Percentiles rank a stretch among this genome's conserved stretches.
phyloP scores from a whole-genome alignment of 2,888 invertebrate genomes.

The Emmelina monodactyla region DNA sequence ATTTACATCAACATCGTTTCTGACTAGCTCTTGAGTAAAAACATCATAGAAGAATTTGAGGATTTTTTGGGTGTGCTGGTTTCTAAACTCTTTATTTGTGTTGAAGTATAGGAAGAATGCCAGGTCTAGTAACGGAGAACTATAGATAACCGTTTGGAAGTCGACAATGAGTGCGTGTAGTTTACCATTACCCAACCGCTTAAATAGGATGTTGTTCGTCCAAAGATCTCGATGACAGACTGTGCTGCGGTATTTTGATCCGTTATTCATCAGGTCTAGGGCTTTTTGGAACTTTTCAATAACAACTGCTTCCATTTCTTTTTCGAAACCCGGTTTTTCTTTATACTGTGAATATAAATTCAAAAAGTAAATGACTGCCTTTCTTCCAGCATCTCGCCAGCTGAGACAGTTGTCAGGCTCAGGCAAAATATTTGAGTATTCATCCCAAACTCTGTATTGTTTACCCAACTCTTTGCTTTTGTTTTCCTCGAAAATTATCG shows the following conservation, averaged over 20 bases:
- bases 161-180: constrained; percentile 69
- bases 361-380: constrained; percentile 38
- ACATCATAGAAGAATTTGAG: constrained; percentile 62
- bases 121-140: constrained; percentile 71
- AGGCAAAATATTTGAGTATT: constrained; percentile 31
- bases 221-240: constrained; percentile 69
- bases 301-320: constrained; percentile 24
- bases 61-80: constrained; percentile 42
- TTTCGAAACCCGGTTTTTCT: constrained; percentile 23
- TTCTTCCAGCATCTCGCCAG: constrained; percentile 43
- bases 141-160: constrained; percentile 73
- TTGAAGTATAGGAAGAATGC: constrained; percentile 65
- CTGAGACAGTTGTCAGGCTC: constrained; percentile 25
- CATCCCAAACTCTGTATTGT: constrained; percentile 43
- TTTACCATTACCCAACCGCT: constrained; percentile 25
- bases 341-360: constrained; percentile 37
- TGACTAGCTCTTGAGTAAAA: constrained; percentile 43
- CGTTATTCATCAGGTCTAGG: constrained; percentile 37
- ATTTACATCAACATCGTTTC: constrained; percentile 25
- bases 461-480: constrained; percentile 32
- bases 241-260: constrained; percentile 48
- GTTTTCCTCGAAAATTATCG: constrained; percentile 49
- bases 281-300: constrained; percentile 29
- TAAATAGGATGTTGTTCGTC: constrained; percentile 69
- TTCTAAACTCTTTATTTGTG: constrained; percentile 44